Base-by-base conservation (phyloP, 2,113 vertebrate genomes). In the Oncorhynchus kisutch region DNA sequence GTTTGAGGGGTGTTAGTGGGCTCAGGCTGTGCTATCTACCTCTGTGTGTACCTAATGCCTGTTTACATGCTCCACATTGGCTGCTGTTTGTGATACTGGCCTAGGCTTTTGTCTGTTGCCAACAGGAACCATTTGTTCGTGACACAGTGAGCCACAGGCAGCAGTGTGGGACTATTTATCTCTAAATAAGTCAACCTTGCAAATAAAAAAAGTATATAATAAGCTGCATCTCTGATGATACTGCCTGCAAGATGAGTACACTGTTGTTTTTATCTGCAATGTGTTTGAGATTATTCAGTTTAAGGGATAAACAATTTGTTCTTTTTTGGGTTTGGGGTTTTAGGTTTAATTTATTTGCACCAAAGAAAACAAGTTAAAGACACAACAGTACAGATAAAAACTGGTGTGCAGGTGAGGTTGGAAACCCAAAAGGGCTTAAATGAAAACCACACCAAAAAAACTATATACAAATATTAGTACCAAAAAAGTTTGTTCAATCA, bases 1-100 rank as follows among this genome's bases (percentile, higher is more conserved):
- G 86, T 86, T 85, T 82, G 90, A 91, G 88, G 78, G 91, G 89
- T 86, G 90, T 90, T 85, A 75, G 87, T 72, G 62, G 68, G 76
- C 70, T 77, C 83, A 76, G 24, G 78, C 62, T 76, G 27, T 79
- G 34, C 78, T 81, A 74, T 81, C 84, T 83, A 82, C 85, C 83
- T 86, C 87, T 39, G 29, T 62, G 29, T 25, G 29, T 22, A 24
- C n/a, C 24, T 51, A 73, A 71, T 74, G 80, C 78, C 78, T 87
- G 85, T 85, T 73, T 29, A 88, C 80, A 82, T 83, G 90, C 77
- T 78, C 31, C 70, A 76, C 70, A 72, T 78, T 70, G 81, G 67
- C 66, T 29, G 6, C 67, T 67, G 74, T 78, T 77, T 75, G 71
- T 49, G 82, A 79, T 71, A 64, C 74, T 57, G 67, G 76, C 77